phyloP scores from a whole-genome alignment of 2,888 invertebrate genomes.

The Lithophane leautieri region DNA sequence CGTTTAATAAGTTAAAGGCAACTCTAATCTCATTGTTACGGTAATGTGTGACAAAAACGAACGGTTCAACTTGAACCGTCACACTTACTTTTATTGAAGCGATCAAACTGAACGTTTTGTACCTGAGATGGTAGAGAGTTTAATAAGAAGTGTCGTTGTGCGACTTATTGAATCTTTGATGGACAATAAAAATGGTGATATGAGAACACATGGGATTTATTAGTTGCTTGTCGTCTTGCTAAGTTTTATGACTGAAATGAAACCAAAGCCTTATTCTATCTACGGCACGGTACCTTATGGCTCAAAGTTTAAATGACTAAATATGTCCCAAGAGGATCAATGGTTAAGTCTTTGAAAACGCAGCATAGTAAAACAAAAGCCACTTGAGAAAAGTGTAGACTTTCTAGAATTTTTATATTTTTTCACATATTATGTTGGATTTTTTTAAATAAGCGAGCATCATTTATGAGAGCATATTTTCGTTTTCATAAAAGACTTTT shows the following conservation, averaged over 20 bases:
- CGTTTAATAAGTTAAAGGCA: conserved; percentile 74
- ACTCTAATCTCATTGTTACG: conserved; percentile 62
- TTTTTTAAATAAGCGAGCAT: no score
- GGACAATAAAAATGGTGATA: conserved; percentile 34
- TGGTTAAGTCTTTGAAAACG: neutral
- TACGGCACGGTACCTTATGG: no score
- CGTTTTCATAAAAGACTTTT: no score
- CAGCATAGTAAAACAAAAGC: neutral
- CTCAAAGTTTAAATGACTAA: neutral
- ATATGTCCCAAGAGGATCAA: neutral
- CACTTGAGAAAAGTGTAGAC: no score
- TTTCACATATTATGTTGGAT: no score
- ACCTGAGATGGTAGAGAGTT: conserved; percentile 19
- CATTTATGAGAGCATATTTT: no score
- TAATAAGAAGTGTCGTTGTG: conserved; percentile 46
- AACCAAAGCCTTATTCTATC: no score
- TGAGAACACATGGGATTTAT: conserved; percentile 29
- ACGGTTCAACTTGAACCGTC: conserved; percentile 50
- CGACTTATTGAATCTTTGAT: conserved; percentile 41
- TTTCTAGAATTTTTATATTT: no score
- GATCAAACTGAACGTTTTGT: conserved; percentile 46
- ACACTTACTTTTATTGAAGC: conserved; percentile 54
- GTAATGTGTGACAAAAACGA: conserved; percentile 61
- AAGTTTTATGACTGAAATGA: neutral
- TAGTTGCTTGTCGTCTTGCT: neutral